Conservation (phyloP, 2,113 vertebrate species). For the Psilopogon haemacephalus region DNA sequence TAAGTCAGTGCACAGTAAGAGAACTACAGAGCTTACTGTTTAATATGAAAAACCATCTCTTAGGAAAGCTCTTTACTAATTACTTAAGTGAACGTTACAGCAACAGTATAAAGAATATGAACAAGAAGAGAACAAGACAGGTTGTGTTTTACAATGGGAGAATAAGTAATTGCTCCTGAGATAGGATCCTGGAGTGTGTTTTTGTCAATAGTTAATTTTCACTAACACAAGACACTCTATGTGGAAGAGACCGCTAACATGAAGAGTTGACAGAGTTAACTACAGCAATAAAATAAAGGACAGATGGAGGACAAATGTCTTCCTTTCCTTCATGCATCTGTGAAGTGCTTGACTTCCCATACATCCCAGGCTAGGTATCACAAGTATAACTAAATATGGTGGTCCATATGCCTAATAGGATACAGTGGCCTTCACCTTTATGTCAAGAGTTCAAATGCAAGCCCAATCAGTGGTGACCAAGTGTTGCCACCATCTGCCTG, state of each 20-base stretch:
- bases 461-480: conserved; percentile 40
- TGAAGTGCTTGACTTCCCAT: not conserved
- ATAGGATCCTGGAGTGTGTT: not conserved
- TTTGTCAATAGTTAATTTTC: not conserved
- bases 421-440: conserved; percentile 18
- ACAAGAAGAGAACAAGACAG: not conserved
- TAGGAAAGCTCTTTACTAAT: not conserved
- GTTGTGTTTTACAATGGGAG: not conserved
- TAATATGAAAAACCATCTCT: not conserved
- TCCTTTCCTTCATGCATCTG: not conserved
- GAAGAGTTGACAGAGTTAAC: not conserved
- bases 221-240: not conserved
- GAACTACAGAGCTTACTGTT: accelerated
- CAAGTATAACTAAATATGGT: conserved; percentile 22
- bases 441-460: conserved; percentile 51
- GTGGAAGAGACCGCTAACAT: not conserved
- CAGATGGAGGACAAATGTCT: not conserved
- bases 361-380: not conserved
- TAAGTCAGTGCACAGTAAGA: not conserved
- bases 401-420: conserved; percentile 31
- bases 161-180: not conserved
- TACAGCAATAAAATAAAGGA: not conserved
- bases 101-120: not conserved
- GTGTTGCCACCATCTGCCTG: conserved; percentile 56
- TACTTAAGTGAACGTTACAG: not conserved